A percentile compares a stretch with the other conserved stretches of the same genome.
Evolutionary conservation across 2,888 invertebrate species (phyloP).

Genomic region (Cynaeus angustus): DNA sequence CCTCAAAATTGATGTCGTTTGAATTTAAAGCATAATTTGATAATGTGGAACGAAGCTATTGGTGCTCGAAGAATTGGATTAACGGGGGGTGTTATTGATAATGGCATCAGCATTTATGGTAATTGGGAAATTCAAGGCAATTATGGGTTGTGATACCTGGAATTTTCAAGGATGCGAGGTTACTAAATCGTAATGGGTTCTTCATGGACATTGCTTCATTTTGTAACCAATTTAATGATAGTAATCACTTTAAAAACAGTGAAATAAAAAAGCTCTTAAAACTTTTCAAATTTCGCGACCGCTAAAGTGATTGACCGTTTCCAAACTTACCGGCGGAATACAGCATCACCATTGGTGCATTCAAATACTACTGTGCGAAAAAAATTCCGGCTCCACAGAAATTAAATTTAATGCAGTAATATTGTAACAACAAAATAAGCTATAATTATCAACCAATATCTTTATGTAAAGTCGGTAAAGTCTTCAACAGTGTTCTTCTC

Average conservation of each 20-base stretch:
- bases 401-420: conserved; percentile 12
- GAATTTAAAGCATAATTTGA: neutral
- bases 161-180: neutral
- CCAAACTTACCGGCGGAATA: too few relatives aligned
- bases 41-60: conserved; percentile 31
- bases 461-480: conserved; percentile 84
- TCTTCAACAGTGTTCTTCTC: conserved; percentile 79
- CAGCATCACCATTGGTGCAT: neutral
- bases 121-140: conserved; percentile 8
- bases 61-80: conserved; percentile 12
- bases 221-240: too few relatives aligned
- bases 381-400: too few relatives aligned
- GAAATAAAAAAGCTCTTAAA: too few relatives aligned
- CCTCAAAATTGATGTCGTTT: conserved; percentile 29
- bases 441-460: conserved; percentile 1
- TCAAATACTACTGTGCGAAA: too few relatives aligned
- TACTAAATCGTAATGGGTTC: neutral
- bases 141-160: neutral
- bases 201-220: neutral
- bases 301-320: too few relatives aligned
- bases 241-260: too few relatives aligned
- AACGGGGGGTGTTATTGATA: conserved; percentile 7
- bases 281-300: neutral
- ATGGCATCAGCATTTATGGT: neutral
- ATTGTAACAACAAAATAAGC: neutral